Percentiles rank a stretch among this genome's conserved stretches.
phyloP scores from a whole-genome alignment of 2,113 vertebrate genomes.

The Porphyrio hochstetteri region DNA sequence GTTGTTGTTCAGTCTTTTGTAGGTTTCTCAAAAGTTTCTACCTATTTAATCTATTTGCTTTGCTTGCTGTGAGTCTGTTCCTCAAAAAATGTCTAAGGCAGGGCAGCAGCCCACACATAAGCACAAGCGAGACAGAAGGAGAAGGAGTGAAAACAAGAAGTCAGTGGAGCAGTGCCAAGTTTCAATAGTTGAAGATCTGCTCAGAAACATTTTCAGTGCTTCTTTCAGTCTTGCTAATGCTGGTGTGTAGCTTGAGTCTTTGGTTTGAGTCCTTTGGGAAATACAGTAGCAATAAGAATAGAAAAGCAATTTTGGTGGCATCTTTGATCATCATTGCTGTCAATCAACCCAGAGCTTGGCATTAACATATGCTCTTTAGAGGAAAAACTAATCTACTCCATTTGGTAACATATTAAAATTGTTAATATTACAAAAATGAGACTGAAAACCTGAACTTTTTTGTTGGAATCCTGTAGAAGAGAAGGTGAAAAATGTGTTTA shows the following conservation, averaged over 20 bases:
- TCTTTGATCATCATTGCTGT: conserved; percentile 58
- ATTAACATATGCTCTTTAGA: conserved; percentile 65
- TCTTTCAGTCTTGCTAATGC: conserved; percentile 56
- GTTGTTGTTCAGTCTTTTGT: conserved; percentile 32
- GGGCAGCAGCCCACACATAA: conserved; percentile 63
- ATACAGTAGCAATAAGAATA: conserved; percentile 55
- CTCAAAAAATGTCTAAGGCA: conserved; percentile 60
- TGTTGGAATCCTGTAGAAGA: not conserved
- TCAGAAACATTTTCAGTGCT: conserved; percentile 57
- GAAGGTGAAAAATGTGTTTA: not conserved
- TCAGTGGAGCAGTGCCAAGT: conserved; percentile 55
- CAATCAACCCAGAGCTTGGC: conserved; percentile 46
- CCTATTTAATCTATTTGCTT: conserved; percentile 61
- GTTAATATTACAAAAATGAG: conserved; percentile 42
- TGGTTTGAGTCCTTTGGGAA: conserved; percentile 56
- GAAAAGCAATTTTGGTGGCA: conserved; percentile 62
- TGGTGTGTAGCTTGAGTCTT: conserved; percentile 32
- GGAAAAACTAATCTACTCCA: conserved; percentile 61
- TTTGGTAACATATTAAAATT: conserved; percentile 56
- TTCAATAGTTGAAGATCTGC: conserved; percentile 60
- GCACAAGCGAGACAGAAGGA: conserved; percentile 67
- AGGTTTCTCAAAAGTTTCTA: conserved; percentile 46
- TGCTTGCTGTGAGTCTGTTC: conserved; percentile 51
- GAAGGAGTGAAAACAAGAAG: conserved; percentile 68
- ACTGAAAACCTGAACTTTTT: not conserved